These are phyloP conservation scores for Rhamphomyia laevipes DNA, from an alignment of 2,888 invertebrate genomes.

Conservation along the genomic window DNA sequence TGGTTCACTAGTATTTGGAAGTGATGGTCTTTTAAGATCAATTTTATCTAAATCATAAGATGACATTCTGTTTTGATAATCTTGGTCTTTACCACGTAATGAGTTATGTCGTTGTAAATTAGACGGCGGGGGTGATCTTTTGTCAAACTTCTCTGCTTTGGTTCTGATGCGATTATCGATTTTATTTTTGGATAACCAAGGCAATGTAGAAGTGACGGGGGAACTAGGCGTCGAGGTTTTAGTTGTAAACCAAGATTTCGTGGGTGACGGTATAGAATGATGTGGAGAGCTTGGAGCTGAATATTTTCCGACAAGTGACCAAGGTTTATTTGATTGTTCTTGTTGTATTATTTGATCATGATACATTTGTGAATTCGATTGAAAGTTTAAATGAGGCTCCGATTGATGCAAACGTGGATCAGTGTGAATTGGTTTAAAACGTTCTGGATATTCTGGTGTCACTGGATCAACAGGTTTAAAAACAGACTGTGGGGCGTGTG, in stretches of 20 bases:
- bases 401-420: constrained; percentile 3
- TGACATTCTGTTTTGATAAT: constrained; percentile 18
- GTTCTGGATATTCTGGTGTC: constrained; percentile 15
- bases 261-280: constrained; percentile 22
- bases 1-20: constrained; percentile 32
- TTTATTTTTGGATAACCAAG: constrained; percentile 41
- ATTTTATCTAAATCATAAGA: constrained; percentile 2
- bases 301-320: constrained; percentile 1
- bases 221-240: constrained; percentile 26
- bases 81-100: constrained; percentile 22
- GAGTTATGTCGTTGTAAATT: constrained; percentile 29
- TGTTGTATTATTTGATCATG: neutral
- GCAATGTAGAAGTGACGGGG: constrained; percentile 25
- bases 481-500: constrained; percentile 65
- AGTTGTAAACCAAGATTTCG: constrained; percentile 9
- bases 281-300: constrained; percentile 14
- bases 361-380: neutral
- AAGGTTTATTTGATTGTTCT: constrained; percentile 8
- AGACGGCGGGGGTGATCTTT: constrained; percentile 21
- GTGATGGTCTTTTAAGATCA: constrained; percentile 27
- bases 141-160: constrained; percentile 46
- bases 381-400: constrained; percentile 1
- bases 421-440: constrained; percentile 26
- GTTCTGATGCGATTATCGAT: constrained; percentile 41
- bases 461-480: constrained; percentile 46